Conservation (phyloP, 2,888 invertebrate species). For the Drosophila hamatofila region DNA sequence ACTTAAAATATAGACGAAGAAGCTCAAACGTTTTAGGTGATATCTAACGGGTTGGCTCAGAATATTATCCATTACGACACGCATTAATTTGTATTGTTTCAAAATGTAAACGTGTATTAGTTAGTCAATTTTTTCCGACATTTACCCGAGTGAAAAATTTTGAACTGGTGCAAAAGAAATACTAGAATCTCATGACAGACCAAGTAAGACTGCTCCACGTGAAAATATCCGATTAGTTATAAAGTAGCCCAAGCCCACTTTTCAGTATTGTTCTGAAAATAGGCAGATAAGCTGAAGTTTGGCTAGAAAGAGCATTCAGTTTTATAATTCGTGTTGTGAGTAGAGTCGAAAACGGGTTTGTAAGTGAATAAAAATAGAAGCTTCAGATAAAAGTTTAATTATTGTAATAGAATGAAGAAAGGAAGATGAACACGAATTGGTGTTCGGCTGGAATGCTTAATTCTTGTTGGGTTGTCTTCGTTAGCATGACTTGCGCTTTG, state of each 20-base stretch:
- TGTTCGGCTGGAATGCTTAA: constrained; percentile 16
- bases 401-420: background rate
- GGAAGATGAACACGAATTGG: background rate
- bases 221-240: background rate
- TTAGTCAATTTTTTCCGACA: too few species aligned
- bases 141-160: too few species aligned
- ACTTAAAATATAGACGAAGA: too few species aligned
- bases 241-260: background rate
- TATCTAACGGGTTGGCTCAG: too few species aligned
- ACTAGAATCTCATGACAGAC: background rate
- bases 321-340: background rate
- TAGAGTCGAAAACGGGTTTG: background rate
- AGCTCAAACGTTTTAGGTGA: too few species aligned
- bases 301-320: background rate
- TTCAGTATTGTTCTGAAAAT: too few species aligned
- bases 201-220: background rate
- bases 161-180: too few species aligned
- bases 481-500: constrained; percentile 48
- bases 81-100: too few species aligned
- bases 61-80: too few species aligned
- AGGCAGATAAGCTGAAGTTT: background rate
- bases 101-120: too few species aligned
- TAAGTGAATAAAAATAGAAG: background rate
- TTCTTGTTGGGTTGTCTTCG: constrained; percentile 40
- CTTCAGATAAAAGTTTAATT: background rate